Evolutionary conservation across 2,113 vertebrate species (phyloP), one percentile per base, ranked within the genome.

Genomic region (Dromiciops gliroides): DNA sequence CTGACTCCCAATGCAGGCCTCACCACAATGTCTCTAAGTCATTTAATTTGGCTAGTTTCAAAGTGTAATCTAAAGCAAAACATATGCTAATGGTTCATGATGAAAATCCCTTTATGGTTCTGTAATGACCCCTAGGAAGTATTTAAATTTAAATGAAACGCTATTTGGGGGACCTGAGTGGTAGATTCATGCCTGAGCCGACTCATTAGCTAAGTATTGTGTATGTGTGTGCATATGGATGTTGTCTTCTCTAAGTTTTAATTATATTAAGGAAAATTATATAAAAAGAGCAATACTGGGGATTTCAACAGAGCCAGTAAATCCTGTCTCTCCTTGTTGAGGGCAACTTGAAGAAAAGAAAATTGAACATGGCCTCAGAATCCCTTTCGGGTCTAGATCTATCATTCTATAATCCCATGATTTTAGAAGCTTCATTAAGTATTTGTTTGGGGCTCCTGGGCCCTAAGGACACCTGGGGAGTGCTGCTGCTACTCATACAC

Each of bases 121-220:
- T 93, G 60, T 95, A 95, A 95, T 53, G 49, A 67, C 75, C 48
- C 88, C 89, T 51, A 60, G 90, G 92, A 56, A 67, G 94, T 48
- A 95, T 91, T 95, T 56, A 93, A 94, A 91, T 91, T 95, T 48
- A 94, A 96, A 50, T 89, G 90, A 96, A 96, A 95, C 90, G 93
- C 95, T 97, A 51, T 97, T 96, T 95, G 50, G 90, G 50, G 93
- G 92, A 96, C 93, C 2, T 67, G 94, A 94, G 91, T 90, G 93
- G 95, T 48, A 51, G 28, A 88, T 28, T 93, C 48, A 3, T 93
- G 89, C 92, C 94, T 92, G 97, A 98, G 44, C n/a, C 47, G 83
- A 31, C 89, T 96, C 48, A 14, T 94, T 95, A 93, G 16, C 92
- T 92, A 95, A 96, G 94, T 93, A 22, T 83, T 22, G 16, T 44